These are phyloP conservation scores for Rhea americana DNA, from an alignment of 2,113 vertebrate genomes.

Conservation along the genomic window DNA sequence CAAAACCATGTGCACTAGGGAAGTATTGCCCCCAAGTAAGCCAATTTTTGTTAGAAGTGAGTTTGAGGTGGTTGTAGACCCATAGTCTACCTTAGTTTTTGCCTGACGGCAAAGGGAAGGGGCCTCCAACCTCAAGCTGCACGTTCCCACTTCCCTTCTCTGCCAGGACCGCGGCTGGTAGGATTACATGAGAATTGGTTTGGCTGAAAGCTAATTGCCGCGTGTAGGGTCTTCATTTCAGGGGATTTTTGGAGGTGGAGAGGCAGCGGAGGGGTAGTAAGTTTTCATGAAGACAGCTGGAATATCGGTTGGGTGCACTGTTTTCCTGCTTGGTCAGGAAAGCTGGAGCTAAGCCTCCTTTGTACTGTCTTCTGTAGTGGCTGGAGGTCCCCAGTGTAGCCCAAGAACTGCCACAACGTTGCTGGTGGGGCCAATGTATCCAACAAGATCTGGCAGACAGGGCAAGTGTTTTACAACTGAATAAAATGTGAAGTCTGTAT, in stretches of 20 bases:
- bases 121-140: neutral
- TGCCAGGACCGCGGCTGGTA: neutral
- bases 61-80: neutral
- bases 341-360: neutral
- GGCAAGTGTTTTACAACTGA: slow-evolving; percentile 23
- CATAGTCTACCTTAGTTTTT: neutral
- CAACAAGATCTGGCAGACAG: slow-evolving; percentile 2
- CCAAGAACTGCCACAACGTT: neutral
- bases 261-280: no score
- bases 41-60: neutral
- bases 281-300: neutral
- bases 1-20: neutral
- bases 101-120: neutral
- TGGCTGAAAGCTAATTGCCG: neutral
- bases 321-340: neutral
- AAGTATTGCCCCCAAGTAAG: slow-evolving; percentile 7
- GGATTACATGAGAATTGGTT: neutral
- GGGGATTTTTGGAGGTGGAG: no score
- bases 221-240: no score
- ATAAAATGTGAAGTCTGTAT: slow-evolving; percentile 26
- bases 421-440: neutral
- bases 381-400: fast-evolving
- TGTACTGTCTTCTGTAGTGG: neutral
- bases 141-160: neutral
- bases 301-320: neutral